Evolutionary conservation across 2,888 invertebrate genomes (phyloP).

Genomic region (Dioctria linearis): DNA sequence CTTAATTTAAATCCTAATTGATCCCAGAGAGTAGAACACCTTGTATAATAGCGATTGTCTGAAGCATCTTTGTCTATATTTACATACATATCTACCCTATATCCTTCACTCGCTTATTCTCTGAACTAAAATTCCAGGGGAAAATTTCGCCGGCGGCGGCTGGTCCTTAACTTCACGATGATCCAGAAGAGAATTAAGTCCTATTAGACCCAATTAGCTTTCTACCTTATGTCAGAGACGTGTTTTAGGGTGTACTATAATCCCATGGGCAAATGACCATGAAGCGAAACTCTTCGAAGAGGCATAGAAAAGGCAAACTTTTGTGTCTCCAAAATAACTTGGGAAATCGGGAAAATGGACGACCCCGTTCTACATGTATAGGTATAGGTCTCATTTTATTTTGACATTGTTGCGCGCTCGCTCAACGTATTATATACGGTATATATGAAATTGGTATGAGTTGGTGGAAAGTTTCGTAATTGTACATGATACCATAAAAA

Average conservation of each 20-base stretch:
- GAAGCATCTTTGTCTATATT: neutral
- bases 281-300: neutral
- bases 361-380: neutral
- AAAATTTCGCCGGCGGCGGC: slow-evolving; percentile 3
- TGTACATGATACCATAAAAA: neutral
- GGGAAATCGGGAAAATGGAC: neutral
- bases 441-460: neutral
- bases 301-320: neutral
- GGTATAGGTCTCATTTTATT: neutral
- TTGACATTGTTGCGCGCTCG: slow-evolving; percentile 1
- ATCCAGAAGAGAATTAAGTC: slow-evolving; percentile 45
- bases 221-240: slow-evolving; percentile 26
- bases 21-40: slow-evolving; percentile 39
- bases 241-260: neutral
- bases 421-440: too few relatives aligned
- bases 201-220: slow-evolving; percentile 50
- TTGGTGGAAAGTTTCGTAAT: neutral
- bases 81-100: neutral
- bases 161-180: neutral
- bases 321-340: slow-evolving; percentile 1
- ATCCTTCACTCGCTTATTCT: neutral
- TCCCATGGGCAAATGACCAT: slow-evolving; percentile 3
- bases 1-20: slow-evolving; percentile 47
- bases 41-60: slow-evolving; percentile 41
- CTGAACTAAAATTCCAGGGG: neutral